Conservation (phyloP, 2,797 vertebrate species). For the Miichthys miiuy region DNA sequence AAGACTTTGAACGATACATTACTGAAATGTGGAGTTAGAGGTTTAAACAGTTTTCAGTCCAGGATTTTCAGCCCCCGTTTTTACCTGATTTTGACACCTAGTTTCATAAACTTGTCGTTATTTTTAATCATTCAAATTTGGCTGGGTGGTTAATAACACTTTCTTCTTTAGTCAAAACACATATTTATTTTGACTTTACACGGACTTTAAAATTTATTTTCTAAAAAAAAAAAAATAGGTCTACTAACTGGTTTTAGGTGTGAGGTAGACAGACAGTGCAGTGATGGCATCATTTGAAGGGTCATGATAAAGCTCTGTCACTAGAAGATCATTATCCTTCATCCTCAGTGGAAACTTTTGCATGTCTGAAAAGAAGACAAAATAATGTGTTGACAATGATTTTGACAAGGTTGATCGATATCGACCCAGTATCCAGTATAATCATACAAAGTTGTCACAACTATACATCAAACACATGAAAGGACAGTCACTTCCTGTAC, state of each 20-base stretch:
- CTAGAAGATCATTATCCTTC: slow-evolving; percentile 98
- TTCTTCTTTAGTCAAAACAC: too few species aligned
- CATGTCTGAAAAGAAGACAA: slow-evolving; percentile 88
- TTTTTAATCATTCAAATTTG: too few species aligned
- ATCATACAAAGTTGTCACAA: not conserved
- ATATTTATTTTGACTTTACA: too few species aligned
- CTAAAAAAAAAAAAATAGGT: not conserved
- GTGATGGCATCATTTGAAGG: slow-evolving; percentile 98
- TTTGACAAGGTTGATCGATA: not conserved
- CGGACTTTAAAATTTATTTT: not conserved
- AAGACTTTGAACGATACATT: too few species aligned
- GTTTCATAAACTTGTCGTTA: too few species aligned
- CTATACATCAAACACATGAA: not conserved
- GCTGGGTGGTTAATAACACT: too few species aligned
- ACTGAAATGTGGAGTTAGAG: too few species aligned
- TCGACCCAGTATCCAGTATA: not conserved
- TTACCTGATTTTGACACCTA: too few species aligned
- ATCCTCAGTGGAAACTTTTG: slow-evolving; percentile 98
- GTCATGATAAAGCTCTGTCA: slow-evolving; percentile 97
- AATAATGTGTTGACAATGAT: not conserved
- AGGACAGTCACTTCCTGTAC: too few species aligned
- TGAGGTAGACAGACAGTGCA: slow-evolving; percentile 97
- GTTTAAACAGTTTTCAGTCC: too few species aligned
- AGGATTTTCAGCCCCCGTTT: too few species aligned
- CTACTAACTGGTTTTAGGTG: slow-evolving; percentile 96